phyloP scores from a whole-genome alignment of 2,888 invertebrate genomes.

The Acrobasis suavella region DNA sequence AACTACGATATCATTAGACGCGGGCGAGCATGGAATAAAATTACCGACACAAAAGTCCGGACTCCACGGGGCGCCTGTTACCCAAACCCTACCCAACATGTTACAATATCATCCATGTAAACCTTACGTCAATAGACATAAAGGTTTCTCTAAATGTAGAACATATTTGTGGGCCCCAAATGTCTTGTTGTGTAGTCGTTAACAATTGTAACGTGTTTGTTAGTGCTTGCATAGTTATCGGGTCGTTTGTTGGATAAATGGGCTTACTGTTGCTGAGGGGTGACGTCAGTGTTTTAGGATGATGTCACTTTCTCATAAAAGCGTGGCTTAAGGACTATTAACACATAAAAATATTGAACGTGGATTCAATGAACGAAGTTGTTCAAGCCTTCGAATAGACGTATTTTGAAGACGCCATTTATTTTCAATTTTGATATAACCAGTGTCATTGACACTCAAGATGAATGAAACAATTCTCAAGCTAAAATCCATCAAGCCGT shows the following conservation, averaged over 20 bases:
- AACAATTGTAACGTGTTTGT: constrained; percentile 46
- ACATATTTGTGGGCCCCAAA: constrained; percentile 25
- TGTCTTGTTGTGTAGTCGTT: constrained; percentile 48
- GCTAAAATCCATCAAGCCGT: background rate
- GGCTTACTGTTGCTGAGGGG: constrained; percentile 23
- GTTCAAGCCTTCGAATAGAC: too few species aligned
- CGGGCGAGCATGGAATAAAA: constrained; percentile 47
- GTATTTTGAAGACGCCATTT: too few species aligned
- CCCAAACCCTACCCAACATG: constrained; percentile 21
- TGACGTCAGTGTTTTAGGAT: background rate
- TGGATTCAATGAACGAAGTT: too few species aligned
- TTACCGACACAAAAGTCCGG: constrained; percentile 60
- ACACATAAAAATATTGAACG: too few species aligned
- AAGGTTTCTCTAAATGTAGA: background rate
- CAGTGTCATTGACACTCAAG: too few species aligned
- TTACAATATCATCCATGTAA: background rate
- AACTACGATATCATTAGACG: constrained; percentile 48
- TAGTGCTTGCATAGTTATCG: constrained; percentile 53
- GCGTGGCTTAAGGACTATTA: too few species aligned
- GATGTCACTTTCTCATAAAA: background rate
- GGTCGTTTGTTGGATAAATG: constrained; percentile 40
- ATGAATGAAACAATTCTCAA: too few species aligned
- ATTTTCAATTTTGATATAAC: too few species aligned
- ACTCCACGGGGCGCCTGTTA: constrained; percentile 64
- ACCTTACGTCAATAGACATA: constrained; percentile 15